Evolutionary conservation across 2,113 vertebrate genomes (phyloP).

Genomic region (Marmota monax): DNA sequence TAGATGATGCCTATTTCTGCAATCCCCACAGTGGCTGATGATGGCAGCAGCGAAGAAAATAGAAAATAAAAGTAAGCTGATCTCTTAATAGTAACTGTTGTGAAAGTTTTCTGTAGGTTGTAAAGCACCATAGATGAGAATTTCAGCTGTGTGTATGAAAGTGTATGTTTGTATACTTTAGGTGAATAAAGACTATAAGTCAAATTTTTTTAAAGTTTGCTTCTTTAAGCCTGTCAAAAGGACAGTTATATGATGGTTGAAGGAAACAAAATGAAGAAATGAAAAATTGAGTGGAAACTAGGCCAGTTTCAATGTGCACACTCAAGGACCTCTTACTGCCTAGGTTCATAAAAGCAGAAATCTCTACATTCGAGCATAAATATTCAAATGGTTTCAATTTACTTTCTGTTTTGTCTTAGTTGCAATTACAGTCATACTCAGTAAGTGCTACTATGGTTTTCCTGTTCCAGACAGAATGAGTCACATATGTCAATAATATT

Average conservation of each 20-base stretch:
- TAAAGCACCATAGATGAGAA: neutral
- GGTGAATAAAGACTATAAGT: neutral
- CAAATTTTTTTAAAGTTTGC: neutral
- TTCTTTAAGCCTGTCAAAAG: neutral
- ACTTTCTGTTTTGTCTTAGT: neutral
- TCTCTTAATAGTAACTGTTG: neutral
- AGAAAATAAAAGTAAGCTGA: neutral
- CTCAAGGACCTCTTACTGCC: neutral
- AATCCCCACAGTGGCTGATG: neutral
- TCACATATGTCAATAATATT: neutral
- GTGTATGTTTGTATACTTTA: neutral
- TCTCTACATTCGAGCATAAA: neutral
- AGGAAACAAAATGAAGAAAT: neutral
- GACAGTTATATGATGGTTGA: neutral
- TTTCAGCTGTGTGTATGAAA: neutral
- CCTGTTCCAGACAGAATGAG: neutral
- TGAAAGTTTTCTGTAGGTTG: neutral
- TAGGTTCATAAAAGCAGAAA: slow-evolving; percentile 17
- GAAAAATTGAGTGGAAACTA: neutral
- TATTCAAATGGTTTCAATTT: neutral
- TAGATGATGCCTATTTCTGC: neutral
- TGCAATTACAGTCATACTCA: neutral
- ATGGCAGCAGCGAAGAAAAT: neutral
- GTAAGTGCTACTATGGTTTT: neutral
- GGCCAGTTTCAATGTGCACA: neutral